Evolutionary conservation across 2,797 vertebrate species (phyloP).

Genomic region (Odontamblyopus rebecca): DNA sequence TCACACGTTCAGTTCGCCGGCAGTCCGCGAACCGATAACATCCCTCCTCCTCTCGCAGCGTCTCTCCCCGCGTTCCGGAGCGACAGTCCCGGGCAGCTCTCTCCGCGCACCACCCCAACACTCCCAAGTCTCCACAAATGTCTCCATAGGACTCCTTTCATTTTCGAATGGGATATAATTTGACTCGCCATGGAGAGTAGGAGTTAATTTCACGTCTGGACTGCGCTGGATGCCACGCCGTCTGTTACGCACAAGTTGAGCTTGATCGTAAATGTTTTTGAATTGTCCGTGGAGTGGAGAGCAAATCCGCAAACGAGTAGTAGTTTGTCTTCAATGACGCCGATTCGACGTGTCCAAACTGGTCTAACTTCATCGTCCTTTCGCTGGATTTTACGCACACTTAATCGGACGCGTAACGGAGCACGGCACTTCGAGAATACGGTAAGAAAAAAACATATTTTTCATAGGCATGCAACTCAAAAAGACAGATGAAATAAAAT

Average conservation of each 20-base stretch:
- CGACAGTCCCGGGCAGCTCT: not conserved
- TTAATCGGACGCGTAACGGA: constrained; percentile 44
- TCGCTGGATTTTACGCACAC: constrained; percentile 51
- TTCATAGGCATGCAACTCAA: no score
- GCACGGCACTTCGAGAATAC: constrained; percentile 51
- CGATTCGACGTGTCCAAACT: constrained; percentile 26
- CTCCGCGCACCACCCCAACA: no score
- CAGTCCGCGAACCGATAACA: constrained; percentile 40
- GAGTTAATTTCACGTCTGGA: constrained; percentile 9
- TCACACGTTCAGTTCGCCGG: constrained; percentile 59
- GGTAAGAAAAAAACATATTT: constrained; percentile 44
- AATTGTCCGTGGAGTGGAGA: not conserved
- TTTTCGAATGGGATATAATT: constrained; percentile 50
- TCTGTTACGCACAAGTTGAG: constrained; percentile 31
- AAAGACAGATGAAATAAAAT: not conserved
- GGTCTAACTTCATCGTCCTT: constrained; percentile 46
- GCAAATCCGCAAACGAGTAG: not conserved
- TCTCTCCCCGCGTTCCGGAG: not conserved
- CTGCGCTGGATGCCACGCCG: constrained; percentile 34
- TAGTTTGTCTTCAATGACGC: constrained; percentile 37
- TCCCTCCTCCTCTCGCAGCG: constrained; percentile 31
- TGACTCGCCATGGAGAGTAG: constrained; percentile 4
- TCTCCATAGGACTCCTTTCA: constrained; percentile 5
- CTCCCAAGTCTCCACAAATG: not conserved
- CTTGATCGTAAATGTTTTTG: constrained; percentile 11